Evolutionary conservation across 1,140 invertebrate genomes (phyloP), one percentile per base, ranked within the genome.

Genomic region (Adoxophyes honmai): DNA sequence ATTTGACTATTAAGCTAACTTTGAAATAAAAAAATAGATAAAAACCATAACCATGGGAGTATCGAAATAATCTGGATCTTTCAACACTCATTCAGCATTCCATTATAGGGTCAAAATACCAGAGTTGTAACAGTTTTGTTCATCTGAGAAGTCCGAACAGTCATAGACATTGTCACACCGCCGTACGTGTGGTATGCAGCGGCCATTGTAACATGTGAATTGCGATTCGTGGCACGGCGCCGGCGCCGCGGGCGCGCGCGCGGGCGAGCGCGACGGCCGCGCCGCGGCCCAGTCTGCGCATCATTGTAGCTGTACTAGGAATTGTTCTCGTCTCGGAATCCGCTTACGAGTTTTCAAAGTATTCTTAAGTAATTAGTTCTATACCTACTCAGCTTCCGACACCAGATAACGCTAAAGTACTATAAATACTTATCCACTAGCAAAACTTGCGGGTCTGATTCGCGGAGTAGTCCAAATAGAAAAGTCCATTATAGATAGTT

Each of bases 121-220:
- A 62, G 86, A 82, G 54, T 77, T 74, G 90, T 94, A 92, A 92
- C 96, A 97, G 89, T 95, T 93, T 85, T 95, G 93, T 91, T 98
- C 96, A 89, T 98, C 97, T 66, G 95, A 96, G 91, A 95, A 94
- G 91, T 98, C 96, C 85, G 92, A 92, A 91, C 97, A 98, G 91
- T 98, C 95, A 91, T 94, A 94, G 86, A 91, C 93, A 90, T 95
- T 94, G 91, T 97, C 95, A 90, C 96, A 97, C 78, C 94, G 93
- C 73, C 93, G 92, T 63, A 90, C 86, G 89, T 91, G 81, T 89
- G 94, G 90, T 83, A 93, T 93, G 77, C 91, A 91, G 75, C 92
- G 91, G 72, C 91, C 91, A 76, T 92, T 89, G 83, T 90, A 90
- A 87, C 92, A 93, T 63, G 89, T 90, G 82, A 94, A 94, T 79